Percentiles rank a stretch among this genome's conserved stretches.
Evolutionary conservation across 1,140 invertebrate genomes (phyloP).

Genomic region (Liolophura sinensis): DNA sequence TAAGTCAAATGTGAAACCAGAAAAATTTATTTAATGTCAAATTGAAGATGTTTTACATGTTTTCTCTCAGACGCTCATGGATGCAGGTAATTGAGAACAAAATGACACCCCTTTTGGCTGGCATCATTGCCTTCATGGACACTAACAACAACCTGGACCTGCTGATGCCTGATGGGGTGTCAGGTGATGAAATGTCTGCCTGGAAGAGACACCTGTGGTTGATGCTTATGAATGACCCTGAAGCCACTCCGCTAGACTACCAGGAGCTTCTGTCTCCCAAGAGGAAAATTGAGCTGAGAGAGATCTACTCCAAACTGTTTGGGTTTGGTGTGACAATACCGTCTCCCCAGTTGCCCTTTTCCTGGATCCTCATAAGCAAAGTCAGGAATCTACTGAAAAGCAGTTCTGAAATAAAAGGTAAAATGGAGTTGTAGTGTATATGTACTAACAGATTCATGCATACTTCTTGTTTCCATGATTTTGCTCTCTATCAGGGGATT

Average conservation of each 20-base stretch:
- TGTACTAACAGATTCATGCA: too few species aligned
- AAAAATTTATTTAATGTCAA: background rate
- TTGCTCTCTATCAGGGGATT: too few species aligned
- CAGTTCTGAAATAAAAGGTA: too few species aligned
- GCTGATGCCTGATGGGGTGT: constrained; percentile 5
- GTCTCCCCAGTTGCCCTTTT: constrained; percentile 30
- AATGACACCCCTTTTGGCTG: constrained; percentile 37
- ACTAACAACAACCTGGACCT: constrained; percentile 42
- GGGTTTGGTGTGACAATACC: constrained; percentile 18
- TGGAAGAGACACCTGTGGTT: constrained; percentile 28
- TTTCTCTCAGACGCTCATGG: constrained; percentile 19
- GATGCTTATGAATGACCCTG: constrained; percentile 15
- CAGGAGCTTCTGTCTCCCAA: constrained; percentile 20
- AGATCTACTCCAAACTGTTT: constrained; percentile 23
- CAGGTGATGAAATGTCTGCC: constrained; percentile 13
- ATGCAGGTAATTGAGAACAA: constrained; percentile 36
- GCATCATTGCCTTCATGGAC: constrained; percentile 37
- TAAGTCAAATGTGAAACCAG: background rate
- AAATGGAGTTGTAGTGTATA: too few species aligned
- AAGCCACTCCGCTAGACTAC: constrained; percentile 19
- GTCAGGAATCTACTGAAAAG: too few species aligned
- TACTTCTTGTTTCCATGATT: too few species aligned
- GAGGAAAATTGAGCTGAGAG: constrained; percentile 20
- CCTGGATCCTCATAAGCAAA: constrained; percentile 28
- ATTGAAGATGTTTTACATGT: background rate